These are phyloP conservation scores for Falcaria lacertinaria DNA, from an alignment of 2,888 invertebrate genomes.

Conservation along the genomic window DNA sequence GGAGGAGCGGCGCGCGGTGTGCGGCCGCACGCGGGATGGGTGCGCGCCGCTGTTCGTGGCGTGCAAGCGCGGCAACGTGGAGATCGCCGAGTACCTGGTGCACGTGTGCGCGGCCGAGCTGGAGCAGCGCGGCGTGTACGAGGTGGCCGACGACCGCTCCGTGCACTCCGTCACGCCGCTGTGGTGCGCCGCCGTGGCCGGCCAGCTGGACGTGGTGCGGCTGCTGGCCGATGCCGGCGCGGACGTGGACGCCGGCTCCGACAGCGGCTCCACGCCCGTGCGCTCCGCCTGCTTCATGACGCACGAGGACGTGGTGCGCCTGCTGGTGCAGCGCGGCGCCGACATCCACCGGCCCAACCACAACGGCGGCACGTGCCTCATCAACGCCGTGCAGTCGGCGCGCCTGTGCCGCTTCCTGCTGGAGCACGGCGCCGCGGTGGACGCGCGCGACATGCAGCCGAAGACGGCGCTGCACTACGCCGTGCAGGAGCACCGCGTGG, in stretches of 20 bases:
- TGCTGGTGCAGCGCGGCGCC: conserved; percentile 88
- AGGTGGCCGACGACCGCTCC: conserved; percentile 87
- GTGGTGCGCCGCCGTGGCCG: conserved; percentile 95
- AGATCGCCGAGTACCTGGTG: conserved; percentile 92
- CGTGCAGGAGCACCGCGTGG: conserved; percentile 86
- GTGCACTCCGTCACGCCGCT: conserved; percentile 92
- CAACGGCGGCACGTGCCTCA: conserved; percentile 95
- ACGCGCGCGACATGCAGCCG: conserved; percentile 92
- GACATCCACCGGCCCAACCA: conserved; percentile 91
- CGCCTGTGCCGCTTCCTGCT: conserved; percentile 89
- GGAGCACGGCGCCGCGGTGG: conserved; percentile 87
- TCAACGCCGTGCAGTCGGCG: conserved; percentile 94
- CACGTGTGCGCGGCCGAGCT: conserved; percentile 90
- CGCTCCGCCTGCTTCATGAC: conserved; percentile 97
- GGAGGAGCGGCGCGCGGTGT: conserved; percentile 83
- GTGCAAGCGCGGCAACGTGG: conserved; percentile 88
- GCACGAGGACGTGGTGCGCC: conserved; percentile 87
- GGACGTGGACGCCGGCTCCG: conserved; percentile 91
- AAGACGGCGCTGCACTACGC: conserved; percentile 97
- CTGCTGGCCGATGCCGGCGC: conserved; percentile 89
- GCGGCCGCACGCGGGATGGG: conserved; percentile 84
- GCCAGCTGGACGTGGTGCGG: conserved; percentile 87
- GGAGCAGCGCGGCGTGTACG: conserved; percentile 91
- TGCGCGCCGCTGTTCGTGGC: conserved; percentile 91
- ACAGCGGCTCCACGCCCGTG: conserved; percentile 93